Percentiles rank a stretch among this genome's conserved stretches.
These are phyloP conservation scores for Trematomus bernacchii DNA, from an alignment of 2,797 vertebrate species.

Conservation along the genomic window DNA sequence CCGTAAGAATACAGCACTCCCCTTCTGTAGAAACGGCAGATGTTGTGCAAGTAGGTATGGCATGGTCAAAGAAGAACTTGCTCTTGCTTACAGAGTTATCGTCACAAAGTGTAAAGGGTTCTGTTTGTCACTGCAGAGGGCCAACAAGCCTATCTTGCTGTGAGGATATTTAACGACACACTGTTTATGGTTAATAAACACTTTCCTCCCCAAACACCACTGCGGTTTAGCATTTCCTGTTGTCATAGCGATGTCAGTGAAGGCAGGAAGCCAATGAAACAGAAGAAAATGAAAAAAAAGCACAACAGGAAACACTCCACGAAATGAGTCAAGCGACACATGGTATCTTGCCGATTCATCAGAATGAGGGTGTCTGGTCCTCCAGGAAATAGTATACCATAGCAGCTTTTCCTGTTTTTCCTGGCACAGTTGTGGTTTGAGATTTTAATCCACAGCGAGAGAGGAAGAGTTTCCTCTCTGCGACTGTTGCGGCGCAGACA, in stretches of 20 bases:
- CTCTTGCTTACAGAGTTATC: conserved; percentile 50
- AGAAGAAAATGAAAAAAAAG: neutral
- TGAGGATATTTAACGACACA: conserved; percentile 78
- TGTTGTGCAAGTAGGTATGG: conserved; percentile 85
- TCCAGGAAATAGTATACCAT: conserved; percentile 6
- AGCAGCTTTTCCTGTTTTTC: conserved; percentile 39
- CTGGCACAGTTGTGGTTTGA: neutral
- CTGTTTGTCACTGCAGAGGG: conserved; percentile 78
- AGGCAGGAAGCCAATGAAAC: conserved; percentile 30
- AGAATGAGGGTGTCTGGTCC: no score
- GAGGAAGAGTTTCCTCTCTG: conserved; percentile 3
- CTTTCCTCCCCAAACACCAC: conserved; percentile 79
- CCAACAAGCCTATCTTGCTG: conserved; percentile 86
- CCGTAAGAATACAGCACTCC: conserved; percentile 84
- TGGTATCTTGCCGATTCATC: conserved; percentile 3
- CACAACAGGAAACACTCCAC: conserved; percentile 40
- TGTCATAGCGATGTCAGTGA: conserved; percentile 58
- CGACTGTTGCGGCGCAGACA: conserved; percentile 15
- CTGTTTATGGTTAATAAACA: conserved; percentile 82
- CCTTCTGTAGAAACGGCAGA: conserved; percentile 87
- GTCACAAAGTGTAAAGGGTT: no score
- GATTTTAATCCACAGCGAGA: neutral
- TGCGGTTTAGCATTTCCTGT: conserved; percentile 54
- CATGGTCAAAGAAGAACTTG: conserved; percentile 90
- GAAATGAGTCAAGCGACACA: conserved; percentile 7